Evolutionary conservation across 2,113 vertebrate genomes (phyloP).

Genomic region (Dermatemys mawii): DNA sequence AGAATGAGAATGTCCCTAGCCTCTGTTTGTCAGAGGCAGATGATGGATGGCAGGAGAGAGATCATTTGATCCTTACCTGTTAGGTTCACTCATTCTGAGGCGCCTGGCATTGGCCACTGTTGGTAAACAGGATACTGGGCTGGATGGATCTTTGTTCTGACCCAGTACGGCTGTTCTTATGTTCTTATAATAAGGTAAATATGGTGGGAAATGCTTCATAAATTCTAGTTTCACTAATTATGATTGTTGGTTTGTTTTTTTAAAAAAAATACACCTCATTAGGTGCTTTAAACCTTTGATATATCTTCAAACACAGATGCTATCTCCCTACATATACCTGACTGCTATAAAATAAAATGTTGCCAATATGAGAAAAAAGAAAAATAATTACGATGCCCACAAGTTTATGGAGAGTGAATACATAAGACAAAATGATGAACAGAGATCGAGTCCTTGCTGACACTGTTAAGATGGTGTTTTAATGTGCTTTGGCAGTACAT

Average conservation of each 20-base stretch:
- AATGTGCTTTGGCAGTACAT: neutral
- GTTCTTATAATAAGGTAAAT: too few relatives aligned
- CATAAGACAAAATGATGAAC: neutral
- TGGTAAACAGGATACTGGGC: too few relatives aligned
- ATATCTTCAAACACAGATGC: neutral
- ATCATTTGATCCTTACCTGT: too few relatives aligned
- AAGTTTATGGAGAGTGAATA: neutral
- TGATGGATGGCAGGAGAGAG: too few relatives aligned
- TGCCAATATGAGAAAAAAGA: neutral
- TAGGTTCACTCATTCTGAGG: too few relatives aligned
- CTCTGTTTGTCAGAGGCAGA: too few relatives aligned
- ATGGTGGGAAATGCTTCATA: neutral
- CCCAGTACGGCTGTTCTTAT: too few relatives aligned
- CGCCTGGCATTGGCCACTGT: too few relatives aligned
- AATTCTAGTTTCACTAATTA: neutral
- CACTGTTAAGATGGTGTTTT: neutral
- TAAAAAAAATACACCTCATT: fast-evolving
- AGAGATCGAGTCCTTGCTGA: neutral
- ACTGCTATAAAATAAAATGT: neutral
- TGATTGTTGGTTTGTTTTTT: fast-evolving
- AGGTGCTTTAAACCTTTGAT: neutral
- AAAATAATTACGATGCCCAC: neutral
- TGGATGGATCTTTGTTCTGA: too few relatives aligned
- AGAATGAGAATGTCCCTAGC: too few relatives aligned
- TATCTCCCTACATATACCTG: neutral